Evolutionary conservation across 2,888 invertebrate species (phyloP).

Genomic region (Pachliopta kotzebuea): DNA sequence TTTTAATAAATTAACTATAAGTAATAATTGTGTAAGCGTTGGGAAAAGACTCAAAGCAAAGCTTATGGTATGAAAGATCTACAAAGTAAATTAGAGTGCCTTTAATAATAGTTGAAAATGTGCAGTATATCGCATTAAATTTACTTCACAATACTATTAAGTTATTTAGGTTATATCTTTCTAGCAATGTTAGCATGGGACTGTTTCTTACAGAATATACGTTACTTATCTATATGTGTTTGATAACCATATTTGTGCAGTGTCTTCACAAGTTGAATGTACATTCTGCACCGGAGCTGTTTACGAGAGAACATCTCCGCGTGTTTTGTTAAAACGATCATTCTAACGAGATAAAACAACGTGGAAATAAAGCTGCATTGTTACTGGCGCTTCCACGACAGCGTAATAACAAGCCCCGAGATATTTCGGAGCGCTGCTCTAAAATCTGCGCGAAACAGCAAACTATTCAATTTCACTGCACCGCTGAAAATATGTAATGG

Average conservation of each 20-base stretch:
- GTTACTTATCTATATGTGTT: not conserved
- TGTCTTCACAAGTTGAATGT: not conserved
- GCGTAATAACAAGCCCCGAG: conserved; percentile 21
- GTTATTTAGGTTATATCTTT: too few relatives aligned
- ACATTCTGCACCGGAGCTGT: conserved; percentile 4
- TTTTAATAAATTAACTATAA: too few relatives aligned
- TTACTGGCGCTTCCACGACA: conserved; percentile 12
- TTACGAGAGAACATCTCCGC: conserved; percentile 6
- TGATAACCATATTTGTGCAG: not conserved
- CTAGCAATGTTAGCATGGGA: too few relatives aligned
- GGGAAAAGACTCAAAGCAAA: too few relatives aligned
- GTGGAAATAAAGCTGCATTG: conserved; percentile 11
- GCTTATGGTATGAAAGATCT: too few relatives aligned
- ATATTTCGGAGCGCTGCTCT: conserved; percentile 19
- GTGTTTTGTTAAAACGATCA: conserved; percentile 21
- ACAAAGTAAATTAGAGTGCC: too few relatives aligned
- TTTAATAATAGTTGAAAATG: too few relatives aligned
- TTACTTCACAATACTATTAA: too few relatives aligned
- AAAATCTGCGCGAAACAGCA: conserved; percentile 20
- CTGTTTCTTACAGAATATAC: too few relatives aligned
- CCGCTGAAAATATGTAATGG: conserved; percentile 11
- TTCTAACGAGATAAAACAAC: conserved; percentile 23
- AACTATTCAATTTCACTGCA: conserved; percentile 22
- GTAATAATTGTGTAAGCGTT: too few relatives aligned
- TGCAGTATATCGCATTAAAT: too few relatives aligned